A percentile compares a stretch with the other conserved stretches of the same genome.
These are phyloP conservation scores for Artibeus lituratus DNA, from an alignment of 2,797 vertebrate genomes.

Conservation along the genomic window DNA sequence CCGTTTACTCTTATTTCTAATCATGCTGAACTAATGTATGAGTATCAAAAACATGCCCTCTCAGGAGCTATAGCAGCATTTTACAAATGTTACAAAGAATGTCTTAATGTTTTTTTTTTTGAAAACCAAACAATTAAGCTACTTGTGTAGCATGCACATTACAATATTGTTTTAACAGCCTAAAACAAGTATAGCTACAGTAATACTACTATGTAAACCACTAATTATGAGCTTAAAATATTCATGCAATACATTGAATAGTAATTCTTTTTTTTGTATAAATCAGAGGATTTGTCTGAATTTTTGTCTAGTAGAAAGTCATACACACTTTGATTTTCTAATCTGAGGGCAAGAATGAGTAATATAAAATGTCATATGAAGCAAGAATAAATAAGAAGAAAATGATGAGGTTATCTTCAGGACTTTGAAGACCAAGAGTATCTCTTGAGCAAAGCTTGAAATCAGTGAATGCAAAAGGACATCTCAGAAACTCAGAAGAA, in stretches of 20 bases:
- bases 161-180: not conserved
- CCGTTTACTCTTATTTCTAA: conserved; percentile 23
- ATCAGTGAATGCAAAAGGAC: not conserved
- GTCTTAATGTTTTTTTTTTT: not conserved
- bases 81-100: not conserved
- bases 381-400: not conserved
- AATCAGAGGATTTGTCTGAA: not conserved
- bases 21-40: not conserved
- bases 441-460: not conserved
- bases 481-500: not conserved
- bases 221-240: not conserved
- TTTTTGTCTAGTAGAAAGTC: not conserved
- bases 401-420: not conserved
- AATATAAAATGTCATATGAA: not conserved
- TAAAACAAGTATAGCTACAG: not conserved
- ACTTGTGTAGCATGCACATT: not conserved
- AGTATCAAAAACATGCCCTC: conserved; percentile 36
- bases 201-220: not conserved
- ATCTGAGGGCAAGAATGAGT: not conserved
- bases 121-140: not conserved
- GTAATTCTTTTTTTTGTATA: not conserved
- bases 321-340: not conserved
- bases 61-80: not conserved
- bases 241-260: not conserved
- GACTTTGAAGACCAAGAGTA: not conserved